Conservation (phyloP, 2,113 vertebrate genomes). For the Motacilla alba region DNA sequence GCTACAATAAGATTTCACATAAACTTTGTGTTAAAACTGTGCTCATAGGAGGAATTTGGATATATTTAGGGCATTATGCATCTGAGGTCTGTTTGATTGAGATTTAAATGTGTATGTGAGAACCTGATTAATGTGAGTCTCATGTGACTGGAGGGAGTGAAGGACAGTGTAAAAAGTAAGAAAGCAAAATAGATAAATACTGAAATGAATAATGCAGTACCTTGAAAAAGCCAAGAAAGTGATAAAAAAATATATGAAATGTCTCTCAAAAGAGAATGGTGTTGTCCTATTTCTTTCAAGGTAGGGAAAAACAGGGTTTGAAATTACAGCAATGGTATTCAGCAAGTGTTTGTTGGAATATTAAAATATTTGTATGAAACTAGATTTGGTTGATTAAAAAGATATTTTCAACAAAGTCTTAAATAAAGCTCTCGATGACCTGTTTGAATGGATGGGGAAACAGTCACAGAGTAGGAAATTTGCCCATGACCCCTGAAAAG, state of each 20-base stretch:
- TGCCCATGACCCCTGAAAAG: not conserved
- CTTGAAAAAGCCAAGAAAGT: not conserved
- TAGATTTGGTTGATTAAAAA: not conserved
- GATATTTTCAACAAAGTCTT: not conserved
- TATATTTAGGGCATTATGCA: not conserved
- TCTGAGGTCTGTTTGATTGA: not conserved
- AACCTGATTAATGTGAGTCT: not conserved
- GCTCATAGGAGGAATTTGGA: not conserved
- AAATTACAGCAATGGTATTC: not conserved
- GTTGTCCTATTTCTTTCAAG: not conserved
- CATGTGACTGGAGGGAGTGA: not conserved
- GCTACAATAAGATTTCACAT: not conserved
- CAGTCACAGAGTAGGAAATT: not conserved
- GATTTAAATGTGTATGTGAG: not conserved
- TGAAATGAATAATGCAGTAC: not conserved
- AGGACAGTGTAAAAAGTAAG: not conserved
- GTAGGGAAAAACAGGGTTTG: not conserved
- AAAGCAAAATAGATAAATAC: not conserved
- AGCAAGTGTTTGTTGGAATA: not conserved
- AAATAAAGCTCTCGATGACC: not conserved
- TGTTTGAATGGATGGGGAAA: not conserved
- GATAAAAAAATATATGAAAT: not conserved
- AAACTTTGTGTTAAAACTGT: not conserved
- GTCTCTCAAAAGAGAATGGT: not conserved
- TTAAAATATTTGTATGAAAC: not conserved